These are phyloP conservation scores for Bovichtus variegatus DNA, from an alignment of 2,797 vertebrate species.

Conservation along the genomic window DNA sequence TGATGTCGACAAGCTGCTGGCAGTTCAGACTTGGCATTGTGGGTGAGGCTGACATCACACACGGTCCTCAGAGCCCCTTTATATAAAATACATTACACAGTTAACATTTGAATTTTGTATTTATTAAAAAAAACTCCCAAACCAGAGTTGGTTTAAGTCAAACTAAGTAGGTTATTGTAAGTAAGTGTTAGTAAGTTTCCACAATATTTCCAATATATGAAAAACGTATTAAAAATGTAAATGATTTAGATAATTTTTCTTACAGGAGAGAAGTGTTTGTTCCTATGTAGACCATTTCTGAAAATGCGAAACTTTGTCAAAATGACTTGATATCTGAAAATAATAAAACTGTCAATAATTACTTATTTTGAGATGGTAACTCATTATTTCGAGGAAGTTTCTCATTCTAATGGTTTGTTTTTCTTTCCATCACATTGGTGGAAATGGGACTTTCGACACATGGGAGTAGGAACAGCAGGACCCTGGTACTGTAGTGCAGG, in stretches of 20 bases:
- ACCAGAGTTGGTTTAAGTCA: neutral
- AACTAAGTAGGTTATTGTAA: neutral
- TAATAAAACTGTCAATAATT: too few relatives aligned
- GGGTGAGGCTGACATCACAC: neutral
- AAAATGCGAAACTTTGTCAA: too few relatives aligned
- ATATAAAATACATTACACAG: neutral
- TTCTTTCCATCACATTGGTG: too few relatives aligned
- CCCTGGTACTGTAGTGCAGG: neutral
- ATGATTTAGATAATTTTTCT: neutral
- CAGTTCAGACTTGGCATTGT: neutral
- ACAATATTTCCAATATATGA: neutral
- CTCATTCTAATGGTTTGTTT: too few relatives aligned
- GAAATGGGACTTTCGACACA: too few relatives aligned
- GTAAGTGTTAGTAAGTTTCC: neutral
- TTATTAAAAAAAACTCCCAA: too few relatives aligned
- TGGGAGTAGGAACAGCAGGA: too few relatives aligned
- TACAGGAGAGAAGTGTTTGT: neutral
- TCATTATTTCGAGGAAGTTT: too few relatives aligned
- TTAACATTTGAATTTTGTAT: too few relatives aligned
- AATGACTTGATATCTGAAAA: too few relatives aligned
- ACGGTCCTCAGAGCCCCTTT: neutral
- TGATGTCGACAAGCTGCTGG: neutral
- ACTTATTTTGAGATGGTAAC: too few relatives aligned
- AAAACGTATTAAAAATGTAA: neutral
- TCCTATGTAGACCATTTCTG: too few relatives aligned